Percentiles rank a stretch among this genome's conserved stretches.
Evolutionary conservation across 2,888 invertebrate genomes (phyloP).

Genomic region (Dascillus cervinus): DNA sequence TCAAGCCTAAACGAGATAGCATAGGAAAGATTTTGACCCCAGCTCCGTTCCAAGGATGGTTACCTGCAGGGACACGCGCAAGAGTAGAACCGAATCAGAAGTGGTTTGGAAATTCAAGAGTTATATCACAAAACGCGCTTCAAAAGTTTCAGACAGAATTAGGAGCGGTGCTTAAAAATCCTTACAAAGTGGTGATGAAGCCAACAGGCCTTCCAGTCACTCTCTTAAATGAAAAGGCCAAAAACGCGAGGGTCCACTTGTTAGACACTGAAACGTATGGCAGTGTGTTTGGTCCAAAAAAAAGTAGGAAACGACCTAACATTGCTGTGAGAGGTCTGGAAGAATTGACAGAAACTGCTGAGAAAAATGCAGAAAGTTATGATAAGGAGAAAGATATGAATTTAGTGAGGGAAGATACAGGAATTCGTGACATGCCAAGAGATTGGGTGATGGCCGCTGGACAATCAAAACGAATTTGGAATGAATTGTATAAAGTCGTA

Average conservation of each 20-base stretch:
- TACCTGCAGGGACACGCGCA: constrained; percentile 83
- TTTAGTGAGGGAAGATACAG: constrained; percentile 71
- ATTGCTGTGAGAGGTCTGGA: constrained; percentile 67
- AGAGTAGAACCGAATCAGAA: constrained; percentile 95
- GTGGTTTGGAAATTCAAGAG: constrained; percentile 98
- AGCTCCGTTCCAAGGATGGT: constrained; percentile 90
- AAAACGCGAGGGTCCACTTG: constrained; percentile 86
- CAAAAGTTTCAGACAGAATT: constrained; percentile 92
- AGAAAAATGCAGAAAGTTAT: constrained; percentile 68
- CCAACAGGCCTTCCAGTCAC: constrained; percentile 92
- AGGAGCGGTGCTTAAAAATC: constrained; percentile 89
- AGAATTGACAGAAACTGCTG: constrained; percentile 66
- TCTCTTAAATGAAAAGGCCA: constrained; percentile 83
- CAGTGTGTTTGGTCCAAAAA: constrained; percentile 92
- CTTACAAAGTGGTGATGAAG: constrained; percentile 96
- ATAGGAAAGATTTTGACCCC: constrained; percentile 85
- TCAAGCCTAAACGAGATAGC: constrained; percentile 87
- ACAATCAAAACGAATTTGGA: constrained; percentile 97
- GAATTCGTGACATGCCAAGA: constrained; percentile 69
- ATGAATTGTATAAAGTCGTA: constrained; percentile 96
- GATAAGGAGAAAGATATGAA: constrained; percentile 77
- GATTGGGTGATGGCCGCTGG: constrained; percentile 96
- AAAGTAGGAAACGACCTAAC: constrained; percentile 84
- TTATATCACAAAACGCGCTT: constrained; percentile 84
- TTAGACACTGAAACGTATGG: constrained; percentile 93